Conservation (phyloP, 2,888 invertebrate genomes). For the Monoplex corrugatus region DNA sequence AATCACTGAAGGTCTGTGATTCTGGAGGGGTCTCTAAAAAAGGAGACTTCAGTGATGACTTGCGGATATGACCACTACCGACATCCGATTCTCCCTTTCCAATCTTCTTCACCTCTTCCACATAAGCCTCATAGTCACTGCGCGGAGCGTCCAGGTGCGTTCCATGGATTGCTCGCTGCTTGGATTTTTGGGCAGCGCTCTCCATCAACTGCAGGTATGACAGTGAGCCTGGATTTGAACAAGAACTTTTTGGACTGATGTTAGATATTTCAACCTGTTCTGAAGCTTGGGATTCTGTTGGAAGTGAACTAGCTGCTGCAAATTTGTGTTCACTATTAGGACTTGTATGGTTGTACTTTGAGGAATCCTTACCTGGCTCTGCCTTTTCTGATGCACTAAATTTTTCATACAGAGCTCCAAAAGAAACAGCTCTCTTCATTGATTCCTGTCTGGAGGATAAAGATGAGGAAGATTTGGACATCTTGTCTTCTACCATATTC, state of each 20-base stretch:
- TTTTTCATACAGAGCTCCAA: slow-evolving; percentile 51
- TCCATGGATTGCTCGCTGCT: slow-evolving; percentile 69
- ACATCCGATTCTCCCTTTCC: slow-evolving; percentile 58
- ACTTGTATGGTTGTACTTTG: background rate
- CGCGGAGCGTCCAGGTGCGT: slow-evolving; percentile 67
- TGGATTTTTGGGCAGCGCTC: slow-evolving; percentile 57
- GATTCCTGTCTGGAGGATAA: background rate
- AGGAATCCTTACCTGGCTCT: background rate
- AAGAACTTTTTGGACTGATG: background rate
- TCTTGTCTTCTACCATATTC: background rate
- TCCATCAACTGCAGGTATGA: slow-evolving; percentile 64
- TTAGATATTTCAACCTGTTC: background rate
- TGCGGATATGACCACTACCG: slow-evolving; percentile 62
- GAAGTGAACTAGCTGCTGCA: background rate
- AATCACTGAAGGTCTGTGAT: slow-evolving; percentile 69
- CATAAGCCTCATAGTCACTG: slow-evolving; percentile 66
- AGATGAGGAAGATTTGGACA: background rate
- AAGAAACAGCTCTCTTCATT: slow-evolving; percentile 50
- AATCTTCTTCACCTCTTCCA: slow-evolving; percentile 51
- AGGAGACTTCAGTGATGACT: slow-evolving; percentile 46
- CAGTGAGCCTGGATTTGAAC: background rate
- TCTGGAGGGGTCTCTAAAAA: slow-evolving; percentile 50
- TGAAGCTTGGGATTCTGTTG: background rate
- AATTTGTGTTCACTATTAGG: background rate
- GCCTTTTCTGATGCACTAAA: slow-evolving; percentile 32